Base-by-base conservation (phyloP, 2,797 vertebrate genomes). In the Todus mexicanus region DNA sequence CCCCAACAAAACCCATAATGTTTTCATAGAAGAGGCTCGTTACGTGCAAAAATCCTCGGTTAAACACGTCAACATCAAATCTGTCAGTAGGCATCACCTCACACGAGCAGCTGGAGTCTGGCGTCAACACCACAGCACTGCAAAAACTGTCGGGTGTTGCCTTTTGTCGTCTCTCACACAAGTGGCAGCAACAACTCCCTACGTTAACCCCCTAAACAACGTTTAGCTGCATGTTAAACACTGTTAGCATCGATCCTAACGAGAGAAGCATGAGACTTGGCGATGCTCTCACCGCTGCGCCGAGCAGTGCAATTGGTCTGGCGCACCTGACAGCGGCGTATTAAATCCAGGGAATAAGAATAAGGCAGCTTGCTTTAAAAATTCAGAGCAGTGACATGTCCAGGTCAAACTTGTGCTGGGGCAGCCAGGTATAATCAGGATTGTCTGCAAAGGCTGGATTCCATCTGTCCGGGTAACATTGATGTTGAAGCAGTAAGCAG, bases 161-260 rank as follows among this genome's bases (percentile, higher is more conserved):
- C n/a, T n/a, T n/a, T n/a, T n/a, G n/a, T n/a, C n/a, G n/a, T n/a
- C n/a, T n/a, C n/a, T n/a, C n/a, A n/a, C n/a, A n/a, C n/a, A n/a
- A 45, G 19, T 5, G 16, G 13, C 48, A 61, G 42, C 50, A 48
- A 38, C 2, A 1, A 76, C n/a, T 20, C 3, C 9, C 29, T 29
- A 27, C 3, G 0, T 56, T 45, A 48, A 45, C n/a, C 31, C n/a
- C n/a, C 59, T 51, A 50, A 57, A 25, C 40, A 7, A 2, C 5
- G 9, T 43, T 54, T 68, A 61, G 14, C 68, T 15, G 11, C 13
- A 2, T 10, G 4, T 69, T 78, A 27, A 59, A 20, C 31, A 20
- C 20, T 31, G 15, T 2, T 35, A 23, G n/a, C 6, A 4, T 13
- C 63, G 56, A 43, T 68, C 54, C 15, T 27, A 20, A 26, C 33